These are phyloP conservation scores for Euwallacea similis DNA, from an alignment of 1,140 invertebrate species.

Conservation along the genomic window DNA sequence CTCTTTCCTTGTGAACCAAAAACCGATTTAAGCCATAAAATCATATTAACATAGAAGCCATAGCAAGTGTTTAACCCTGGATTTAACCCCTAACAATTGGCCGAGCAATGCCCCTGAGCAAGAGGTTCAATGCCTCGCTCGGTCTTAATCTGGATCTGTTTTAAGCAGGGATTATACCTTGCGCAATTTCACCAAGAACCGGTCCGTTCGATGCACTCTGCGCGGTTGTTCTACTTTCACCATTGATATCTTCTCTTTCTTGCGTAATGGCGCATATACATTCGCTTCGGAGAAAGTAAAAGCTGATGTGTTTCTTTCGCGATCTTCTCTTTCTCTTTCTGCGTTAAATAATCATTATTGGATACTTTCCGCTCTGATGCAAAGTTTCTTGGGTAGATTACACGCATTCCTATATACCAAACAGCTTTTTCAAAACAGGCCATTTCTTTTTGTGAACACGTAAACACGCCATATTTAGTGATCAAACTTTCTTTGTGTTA, in stretches of 20 bases:
- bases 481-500: too few relatives aligned
- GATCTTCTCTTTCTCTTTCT: conserved; percentile 20
- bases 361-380: conserved; percentile 7
- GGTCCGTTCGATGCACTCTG: conserved; percentile 32
- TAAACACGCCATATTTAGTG: too few relatives aligned
- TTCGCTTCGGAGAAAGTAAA: conserved; percentile 30
- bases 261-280: conserved; percentile 28
- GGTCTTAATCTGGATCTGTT: conserved; percentile 16
- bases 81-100: background rate
- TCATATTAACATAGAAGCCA: too few relatives aligned
- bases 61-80: too few relatives aligned
- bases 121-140: conserved; percentile 26
- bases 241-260: conserved; percentile 32
- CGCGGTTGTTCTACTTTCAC: conserved; percentile 38
- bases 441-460: too few relatives aligned
- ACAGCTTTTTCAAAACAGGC: too few relatives aligned
- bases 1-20: too few relatives aligned
- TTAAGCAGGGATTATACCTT: conserved; percentile 24
- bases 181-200: conserved; percentile 34
- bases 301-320: conserved; percentile 22
- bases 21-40: too few relatives aligned
- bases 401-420: too few relatives aligned
- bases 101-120: conserved; percentile 24
- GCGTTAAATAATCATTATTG: background rate
- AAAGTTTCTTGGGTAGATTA: too few relatives aligned